Percentiles rank a stretch among this genome's conserved stretches.
phyloP scores from a whole-genome alignment of 2,113 vertebrate species.

The Oophaga pumilio region DNA sequence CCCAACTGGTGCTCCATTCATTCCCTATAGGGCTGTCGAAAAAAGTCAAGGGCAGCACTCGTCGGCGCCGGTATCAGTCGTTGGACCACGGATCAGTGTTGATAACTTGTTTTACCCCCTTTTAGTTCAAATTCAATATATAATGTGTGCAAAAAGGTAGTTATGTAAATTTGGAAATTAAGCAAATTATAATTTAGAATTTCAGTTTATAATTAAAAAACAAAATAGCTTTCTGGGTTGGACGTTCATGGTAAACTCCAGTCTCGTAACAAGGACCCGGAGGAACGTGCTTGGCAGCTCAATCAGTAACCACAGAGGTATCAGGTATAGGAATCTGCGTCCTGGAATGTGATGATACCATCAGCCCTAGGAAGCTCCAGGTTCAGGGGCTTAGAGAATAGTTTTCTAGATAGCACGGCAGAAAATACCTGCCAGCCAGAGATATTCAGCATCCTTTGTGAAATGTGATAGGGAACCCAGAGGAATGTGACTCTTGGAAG shows the following conservation, averaged over 20 bases:
- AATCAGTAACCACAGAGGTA: slow-evolving; percentile 12
- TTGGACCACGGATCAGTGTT: too few relatives aligned
- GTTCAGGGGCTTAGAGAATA: slow-evolving; percentile 21
- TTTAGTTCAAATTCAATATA: too few relatives aligned
- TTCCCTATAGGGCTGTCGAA: too few relatives aligned
- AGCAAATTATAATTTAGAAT: too few relatives aligned
- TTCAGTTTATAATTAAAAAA: too few relatives aligned
- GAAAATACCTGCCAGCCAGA: slow-evolving; percentile 9
- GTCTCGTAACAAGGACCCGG: neutral
- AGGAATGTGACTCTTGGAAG: slow-evolving; percentile 44
- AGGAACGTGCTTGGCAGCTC: neutral
- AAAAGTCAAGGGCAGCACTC: too few relatives aligned
- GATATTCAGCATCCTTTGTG: slow-evolving; percentile 37
- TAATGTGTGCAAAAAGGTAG: too few relatives aligned
- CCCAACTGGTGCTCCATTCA: too few relatives aligned
- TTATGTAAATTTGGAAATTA: too few relatives aligned
- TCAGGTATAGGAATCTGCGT: neutral
- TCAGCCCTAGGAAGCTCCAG: neutral
- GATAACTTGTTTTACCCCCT: too few relatives aligned
- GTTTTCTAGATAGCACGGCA: slow-evolving; percentile 1
- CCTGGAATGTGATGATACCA: slow-evolving; percentile 33
- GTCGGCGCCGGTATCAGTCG: too few relatives aligned
- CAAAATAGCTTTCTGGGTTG: neutral
- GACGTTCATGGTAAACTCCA: neutral
- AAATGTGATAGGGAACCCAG: slow-evolving; percentile 39